Evolutionary conservation across 2,797 vertebrate species (phyloP).

Genomic region (Pseudocheirus occidentalis): DNA sequence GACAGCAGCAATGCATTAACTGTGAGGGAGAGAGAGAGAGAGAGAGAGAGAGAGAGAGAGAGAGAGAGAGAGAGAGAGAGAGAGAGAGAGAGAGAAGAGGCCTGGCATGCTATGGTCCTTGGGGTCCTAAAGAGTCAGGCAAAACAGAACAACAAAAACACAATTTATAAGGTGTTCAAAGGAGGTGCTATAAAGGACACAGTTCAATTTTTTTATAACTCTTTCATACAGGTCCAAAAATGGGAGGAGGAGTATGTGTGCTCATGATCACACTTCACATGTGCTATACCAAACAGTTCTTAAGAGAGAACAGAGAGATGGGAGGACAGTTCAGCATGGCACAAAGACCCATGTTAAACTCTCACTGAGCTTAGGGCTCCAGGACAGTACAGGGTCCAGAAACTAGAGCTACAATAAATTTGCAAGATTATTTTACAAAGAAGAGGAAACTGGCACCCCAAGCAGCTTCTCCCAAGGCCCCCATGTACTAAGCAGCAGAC

Average conservation of each 20-base stretch:
- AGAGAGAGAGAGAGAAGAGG: neutral
- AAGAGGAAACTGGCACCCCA: neutral
- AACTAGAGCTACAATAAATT: neutral
- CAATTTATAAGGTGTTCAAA: slow-evolving; percentile 21
- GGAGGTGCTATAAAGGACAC: slow-evolving; percentile 27
- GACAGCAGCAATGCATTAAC: too few species aligned
- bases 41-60: too few species aligned
- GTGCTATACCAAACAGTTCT: neutral
- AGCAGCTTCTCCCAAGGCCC: neutral
- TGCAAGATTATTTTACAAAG: neutral
- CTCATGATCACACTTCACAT: slow-evolving; percentile 9
- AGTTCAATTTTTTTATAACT: slow-evolving; percentile 15
- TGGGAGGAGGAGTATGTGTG: neutral
- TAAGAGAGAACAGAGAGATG: neutral
- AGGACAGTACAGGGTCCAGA: neutral
- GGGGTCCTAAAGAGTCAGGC: neutral
- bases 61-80: too few species aligned
- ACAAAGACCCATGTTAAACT: neutral
- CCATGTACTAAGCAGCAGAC: neutral
- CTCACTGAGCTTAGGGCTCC: neutral
- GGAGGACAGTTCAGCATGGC: neutral
- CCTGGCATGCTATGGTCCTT: too few species aligned
- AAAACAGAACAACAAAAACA: neutral
- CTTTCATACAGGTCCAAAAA: neutral
- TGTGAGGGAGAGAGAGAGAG: too few species aligned